Conservation (phyloP, 2,113 vertebrate species). For the Chunga burmeisteri region DNA sequence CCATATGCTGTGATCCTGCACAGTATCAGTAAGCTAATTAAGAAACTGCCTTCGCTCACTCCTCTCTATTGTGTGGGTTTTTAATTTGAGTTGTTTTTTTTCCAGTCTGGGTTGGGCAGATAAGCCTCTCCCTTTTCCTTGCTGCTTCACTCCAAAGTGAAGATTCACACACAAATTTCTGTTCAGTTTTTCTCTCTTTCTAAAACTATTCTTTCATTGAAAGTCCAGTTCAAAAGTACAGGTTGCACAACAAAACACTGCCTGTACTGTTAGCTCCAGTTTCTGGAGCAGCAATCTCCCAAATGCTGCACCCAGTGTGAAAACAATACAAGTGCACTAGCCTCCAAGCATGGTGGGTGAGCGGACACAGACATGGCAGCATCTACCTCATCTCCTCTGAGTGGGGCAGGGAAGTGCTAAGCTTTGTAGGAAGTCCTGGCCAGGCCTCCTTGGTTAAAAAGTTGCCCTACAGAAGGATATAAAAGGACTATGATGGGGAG, state of each 20-base stretch:
- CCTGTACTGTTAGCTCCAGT: background rate
- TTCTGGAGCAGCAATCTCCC: background rate
- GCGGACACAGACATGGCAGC: background rate
- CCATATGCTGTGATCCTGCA: conserved; percentile 62
- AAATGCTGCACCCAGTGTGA: background rate
- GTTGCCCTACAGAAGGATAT: background rate
- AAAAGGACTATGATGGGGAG: background rate
- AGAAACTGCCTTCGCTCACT: conserved; percentile 19
- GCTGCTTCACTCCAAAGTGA: background rate
- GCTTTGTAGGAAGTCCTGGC: background rate
- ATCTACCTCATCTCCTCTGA: background rate
- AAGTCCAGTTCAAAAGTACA: background rate
- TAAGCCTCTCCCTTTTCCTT: background rate
- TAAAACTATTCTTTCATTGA: background rate
- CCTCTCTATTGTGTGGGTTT: conserved; percentile 22
- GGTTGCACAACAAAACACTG: background rate
- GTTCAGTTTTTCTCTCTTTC: background rate
- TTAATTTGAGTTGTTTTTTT: conserved; percentile 41
- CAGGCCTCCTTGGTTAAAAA: background rate
- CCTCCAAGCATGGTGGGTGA: fast-evolving
- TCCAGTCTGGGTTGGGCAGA: conserved; percentile 43
- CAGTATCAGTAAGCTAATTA: conserved; percentile 65
- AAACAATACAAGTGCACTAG: fast-evolving
- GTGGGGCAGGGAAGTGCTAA: background rate
- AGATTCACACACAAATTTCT: background rate